Evolutionary conservation across 2,797 vertebrate species (phyloP), one percentile per base, ranked within the genome.

Genomic region (Anabas testudineus): DNA sequence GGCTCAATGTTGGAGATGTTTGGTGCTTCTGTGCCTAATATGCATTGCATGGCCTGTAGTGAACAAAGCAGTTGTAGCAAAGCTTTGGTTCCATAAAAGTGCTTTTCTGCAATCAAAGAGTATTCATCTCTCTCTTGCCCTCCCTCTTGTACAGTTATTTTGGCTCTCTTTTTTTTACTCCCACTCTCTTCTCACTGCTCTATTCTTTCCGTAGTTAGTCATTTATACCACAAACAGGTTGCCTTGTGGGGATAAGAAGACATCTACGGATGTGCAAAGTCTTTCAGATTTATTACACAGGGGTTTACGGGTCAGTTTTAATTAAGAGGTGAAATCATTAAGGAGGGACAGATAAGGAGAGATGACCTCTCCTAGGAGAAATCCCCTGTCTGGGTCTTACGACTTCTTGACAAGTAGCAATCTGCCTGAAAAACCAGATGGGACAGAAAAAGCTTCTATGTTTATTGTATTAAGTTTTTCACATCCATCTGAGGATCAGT

Each of bases 271-370:
- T 76, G 82, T 74, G 51, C 55, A 72, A 58, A 61, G 81, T 75
- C 51, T 39, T 54, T 74, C 63, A 70, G 85, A 88, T 87, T 84
- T 87, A 87, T 88, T 81, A 78, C 78, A 28, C 56, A n/a, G 54
- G 67, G 71, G 74, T 76, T 74, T 81, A 65, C 47, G 34, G 84
- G 81, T 90, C 86, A 65, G 49, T 82, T 79, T 80, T 93, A 88
- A 93, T 93, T 91, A 91, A 85, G 71, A 74, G 73, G 72, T 87
- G 72, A 81, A 87, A 76, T 91, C 81, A 81, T 90, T 88, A 88
- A 79, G 57, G 15, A 61, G 66, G 66, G 49, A 63, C 72, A 55
- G 78, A 85, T 83, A 81, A 82, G 79, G 81, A 81, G 34, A 78
- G 55, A 69, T 74, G 74, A 77, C 73, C 72, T 41, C 52, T 74